A percentile compares a stretch with the other conserved stretches of the same genome.
phyloP scores from a whole-genome alignment of 2,797 vertebrate species.

The Malurus splendens region DNA sequence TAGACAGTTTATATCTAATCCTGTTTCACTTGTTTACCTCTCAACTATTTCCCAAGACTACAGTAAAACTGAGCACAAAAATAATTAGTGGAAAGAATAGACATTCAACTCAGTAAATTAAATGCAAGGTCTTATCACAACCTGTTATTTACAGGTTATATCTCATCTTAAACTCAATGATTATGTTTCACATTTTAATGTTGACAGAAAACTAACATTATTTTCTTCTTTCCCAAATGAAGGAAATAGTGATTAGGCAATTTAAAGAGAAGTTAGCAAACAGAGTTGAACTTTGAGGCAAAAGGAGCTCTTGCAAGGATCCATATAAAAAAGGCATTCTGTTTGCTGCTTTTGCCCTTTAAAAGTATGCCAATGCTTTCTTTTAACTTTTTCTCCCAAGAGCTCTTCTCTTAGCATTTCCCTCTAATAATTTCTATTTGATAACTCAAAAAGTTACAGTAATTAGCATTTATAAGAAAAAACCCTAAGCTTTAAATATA shows the following conservation, averaged over 20 bases:
- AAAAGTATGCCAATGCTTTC: neutral
- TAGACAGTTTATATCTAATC: neutral
- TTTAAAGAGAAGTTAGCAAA: neutral
- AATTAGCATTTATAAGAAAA: neutral
- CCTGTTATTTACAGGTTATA: neutral
- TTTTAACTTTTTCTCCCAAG: neutral
- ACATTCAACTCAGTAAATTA: neutral
- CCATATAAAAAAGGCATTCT: fast-evolving
- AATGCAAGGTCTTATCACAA: neutral
- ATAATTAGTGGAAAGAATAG: neutral
- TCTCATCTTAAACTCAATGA: neutral
- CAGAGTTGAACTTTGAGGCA: neutral
- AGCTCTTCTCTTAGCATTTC: neutral
- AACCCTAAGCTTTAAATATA: neutral
- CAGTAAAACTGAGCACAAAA: neutral
- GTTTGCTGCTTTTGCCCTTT: neutral
- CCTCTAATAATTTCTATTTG: neutral
- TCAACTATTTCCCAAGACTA: neutral
- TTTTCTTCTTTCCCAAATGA: neutral
- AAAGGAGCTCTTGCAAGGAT: neutral
- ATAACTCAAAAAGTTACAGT: neutral
- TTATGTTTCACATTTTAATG: neutral
- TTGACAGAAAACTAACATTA: neutral
- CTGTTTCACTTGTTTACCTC: neutral
- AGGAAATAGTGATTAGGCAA: neutral